A percentile compares a stretch with the other conserved stretches of the same genome.
These are phyloP conservation scores for Camponotus vicinus DNA, from an alignment of 1,140 invertebrate genomes.

Conservation along the genomic window DNA sequence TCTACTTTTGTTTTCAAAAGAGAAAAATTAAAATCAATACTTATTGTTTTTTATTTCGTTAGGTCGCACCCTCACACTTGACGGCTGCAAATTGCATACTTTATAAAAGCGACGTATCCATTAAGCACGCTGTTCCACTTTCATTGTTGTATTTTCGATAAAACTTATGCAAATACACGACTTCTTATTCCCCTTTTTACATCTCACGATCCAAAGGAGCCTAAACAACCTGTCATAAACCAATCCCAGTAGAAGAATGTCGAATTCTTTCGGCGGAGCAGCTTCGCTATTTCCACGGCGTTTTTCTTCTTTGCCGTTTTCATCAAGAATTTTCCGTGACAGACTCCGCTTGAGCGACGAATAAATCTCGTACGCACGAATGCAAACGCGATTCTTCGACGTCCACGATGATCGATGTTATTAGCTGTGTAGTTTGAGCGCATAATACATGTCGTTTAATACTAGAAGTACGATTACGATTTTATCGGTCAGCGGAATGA, in stretches of 20 bases:
- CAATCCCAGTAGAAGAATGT: slow-evolving; percentile 77
- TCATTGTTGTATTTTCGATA: neutral
- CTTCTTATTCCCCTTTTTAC: neutral
- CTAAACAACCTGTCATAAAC: slow-evolving; percentile 78
- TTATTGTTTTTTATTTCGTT: slow-evolving; percentile 20
- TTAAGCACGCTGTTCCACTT: slow-evolving; percentile 8
- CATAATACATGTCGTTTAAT: slow-evolving; percentile 10
- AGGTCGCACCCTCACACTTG: slow-evolving; percentile 7
- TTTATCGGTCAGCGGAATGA: slow-evolving; percentile 46
- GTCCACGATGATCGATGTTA: slow-evolving; percentile 72
- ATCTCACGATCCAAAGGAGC: slow-evolving; percentile 11
- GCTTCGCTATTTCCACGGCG: slow-evolving; percentile 72
- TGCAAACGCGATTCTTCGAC: slow-evolving; percentile 66
- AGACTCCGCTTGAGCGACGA: slow-evolving; percentile 59
- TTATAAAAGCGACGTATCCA: slow-evolving; percentile 12
- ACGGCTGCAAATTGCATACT: slow-evolving; percentile 42
- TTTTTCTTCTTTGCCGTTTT: slow-evolving; percentile 72
- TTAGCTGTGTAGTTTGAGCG: slow-evolving; percentile 74
- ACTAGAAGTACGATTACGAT: slow-evolving; percentile 49
- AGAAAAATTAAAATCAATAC: slow-evolving; percentile 29
- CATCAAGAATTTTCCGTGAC: slow-evolving; percentile 74
- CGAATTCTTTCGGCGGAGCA: slow-evolving; percentile 74
- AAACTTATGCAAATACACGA: slow-evolving; percentile 59
- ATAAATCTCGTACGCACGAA: slow-evolving; percentile 70
- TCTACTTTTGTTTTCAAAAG: neutral